Evolutionary conservation across 2,888 invertebrate genomes (phyloP), one percentile per base, ranked within the genome.

Genomic region (Calameuta filiformis): DNA sequence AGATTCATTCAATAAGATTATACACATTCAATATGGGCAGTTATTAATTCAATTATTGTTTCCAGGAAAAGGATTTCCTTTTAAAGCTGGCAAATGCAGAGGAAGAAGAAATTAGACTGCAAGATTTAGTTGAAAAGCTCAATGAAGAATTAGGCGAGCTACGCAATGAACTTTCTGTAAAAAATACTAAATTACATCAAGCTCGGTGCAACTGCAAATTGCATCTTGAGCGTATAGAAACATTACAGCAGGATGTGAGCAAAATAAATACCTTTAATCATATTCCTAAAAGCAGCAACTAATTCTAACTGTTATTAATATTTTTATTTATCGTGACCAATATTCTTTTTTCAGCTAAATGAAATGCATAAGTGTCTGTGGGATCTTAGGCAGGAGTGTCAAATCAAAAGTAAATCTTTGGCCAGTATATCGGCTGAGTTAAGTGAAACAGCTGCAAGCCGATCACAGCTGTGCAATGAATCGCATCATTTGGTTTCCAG

Each of bases 391-490:
- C 83, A 84, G 4, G 88, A 90, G 75, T 89, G 87, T 76, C 88
- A 88, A 68, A 75, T 84, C 1, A 90, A 90, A 73, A 85, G 81
- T 4, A 82, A 86, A 78, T 87, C 87, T 34, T 73, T 90, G 30
- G 86, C 86, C n/a, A 83, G 80, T 37, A 83, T 90, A 40, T 87
- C 89, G 30, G 85, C 84, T 1, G 90, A 90, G 79, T 85, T 90
- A 68, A 87, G 81, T 35, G 82, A 88, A 78, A 85, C 87, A 73
- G 86, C 87, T n/a, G 80, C 85, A 4, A 88, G 87, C 76, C 85
- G 87, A 80, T 86, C 87, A 0, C 87, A 90, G 81, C 83, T 89
- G 6, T 89, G 86, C 56, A 88, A 88, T 73, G 89, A 90, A 80
- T 88, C 89, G 1, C 85, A 88, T 75, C 80, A 84, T n/a, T 86